Conservation (phyloP, 2,797 vertebrate species). For the Gadopsis marmoratus region DNA sequence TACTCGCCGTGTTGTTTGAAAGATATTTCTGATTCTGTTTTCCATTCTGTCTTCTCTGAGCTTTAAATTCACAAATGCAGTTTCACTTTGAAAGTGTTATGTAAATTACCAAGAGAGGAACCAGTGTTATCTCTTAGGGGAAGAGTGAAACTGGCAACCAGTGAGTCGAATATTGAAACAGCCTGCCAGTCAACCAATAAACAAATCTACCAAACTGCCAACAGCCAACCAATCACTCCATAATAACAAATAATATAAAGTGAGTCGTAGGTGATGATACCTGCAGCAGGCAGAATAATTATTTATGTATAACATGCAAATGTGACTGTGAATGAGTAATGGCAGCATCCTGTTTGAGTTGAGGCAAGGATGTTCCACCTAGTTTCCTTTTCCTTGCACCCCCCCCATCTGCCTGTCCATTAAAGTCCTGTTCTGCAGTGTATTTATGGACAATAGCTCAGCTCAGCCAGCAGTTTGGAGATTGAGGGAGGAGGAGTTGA, state of each 20-base stretch:
- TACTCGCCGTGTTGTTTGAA: neutral
- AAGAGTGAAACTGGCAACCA: neutral
- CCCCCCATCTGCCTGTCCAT: neutral
- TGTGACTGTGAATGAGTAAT: conserved; percentile 14
- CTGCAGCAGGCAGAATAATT: neutral
- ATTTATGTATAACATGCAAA: neutral
- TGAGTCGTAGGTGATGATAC: neutral
- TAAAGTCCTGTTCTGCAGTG: neutral
- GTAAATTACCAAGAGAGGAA: neutral
- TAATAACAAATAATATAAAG: neutral
- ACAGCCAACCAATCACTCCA: neutral
- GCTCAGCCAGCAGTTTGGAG: conserved; percentile 15
- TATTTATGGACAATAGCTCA: conserved; percentile 15
- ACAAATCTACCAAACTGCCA: neutral
- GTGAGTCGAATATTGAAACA: neutral
- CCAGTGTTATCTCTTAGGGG: neutral
- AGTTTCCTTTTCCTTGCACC: conserved; percentile 2
- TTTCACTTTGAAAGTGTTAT: neutral
- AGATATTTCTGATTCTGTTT: neutral
- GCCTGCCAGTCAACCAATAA: neutral
- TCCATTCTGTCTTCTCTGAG: neutral
- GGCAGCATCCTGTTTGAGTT: conserved; percentile 17
- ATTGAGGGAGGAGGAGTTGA: conserved; percentile 28
- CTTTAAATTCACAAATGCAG: conserved; percentile 7
- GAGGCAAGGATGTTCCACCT: conserved; percentile 8